Evolutionary conservation across 2,888 invertebrate species (phyloP), one percentile per base, ranked within the genome.

Genomic region (Encarsia formosa): DNA sequence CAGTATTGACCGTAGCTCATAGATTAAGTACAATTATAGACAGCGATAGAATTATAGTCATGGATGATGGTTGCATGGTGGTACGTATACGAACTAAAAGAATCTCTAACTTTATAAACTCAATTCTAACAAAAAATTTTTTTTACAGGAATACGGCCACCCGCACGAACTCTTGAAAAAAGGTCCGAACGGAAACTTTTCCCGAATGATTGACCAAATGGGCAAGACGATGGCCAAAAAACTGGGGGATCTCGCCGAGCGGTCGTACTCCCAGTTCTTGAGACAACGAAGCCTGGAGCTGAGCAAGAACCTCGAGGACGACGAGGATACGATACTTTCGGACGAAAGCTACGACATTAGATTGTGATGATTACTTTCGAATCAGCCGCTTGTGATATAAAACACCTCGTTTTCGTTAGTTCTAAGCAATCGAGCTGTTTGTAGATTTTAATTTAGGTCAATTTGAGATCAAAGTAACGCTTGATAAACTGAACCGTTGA

Each of bases 181-280:
- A 60, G 76, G 79, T 3, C 60, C 65, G 0, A 75, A 81, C 4
- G 81, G 86, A 5, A 71, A 79, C 49, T 81, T 88, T 54, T 71
- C 80, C 4, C 80, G 81, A 66, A 87, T 88, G 87, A 83, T 87
- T 1, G 78, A 81, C 48, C 83, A 86, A 65, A 85, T 85, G 42
- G 86, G 83, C 56, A 78, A 77, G 19, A 76, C 75, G 58, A 81
- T 81, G 77, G 70, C 79, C 1, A 75, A 77, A 29, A 67, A 70
- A n/a, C 69, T 82, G 9, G 71, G 71, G 16, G 68, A 71, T 51
- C 71, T 79, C 38, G 82, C 81, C 4, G 58, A 61, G 22, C 43
- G 39, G 0, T 48, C 59, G 8, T 61, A 42, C 20, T n/a, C n/a
- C n/a, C n/a, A n/a, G n/a, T n/a, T n/a, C n/a, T n/a, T n/a, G n/a